phyloP scores from a whole-genome alignment of 2,888 invertebrate genomes.

The Ectropis crepuscularia region DNA sequence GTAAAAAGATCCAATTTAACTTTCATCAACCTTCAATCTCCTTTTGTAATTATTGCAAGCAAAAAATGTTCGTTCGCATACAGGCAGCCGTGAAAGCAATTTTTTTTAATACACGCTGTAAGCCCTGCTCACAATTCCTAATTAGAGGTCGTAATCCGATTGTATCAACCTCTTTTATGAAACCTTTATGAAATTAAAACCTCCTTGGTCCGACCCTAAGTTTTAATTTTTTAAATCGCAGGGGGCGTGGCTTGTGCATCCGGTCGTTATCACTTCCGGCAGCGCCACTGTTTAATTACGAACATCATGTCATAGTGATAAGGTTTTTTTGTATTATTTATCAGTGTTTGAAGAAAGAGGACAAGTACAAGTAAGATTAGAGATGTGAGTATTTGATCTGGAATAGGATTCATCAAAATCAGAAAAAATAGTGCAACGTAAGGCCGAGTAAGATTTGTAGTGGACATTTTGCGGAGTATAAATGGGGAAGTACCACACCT shows the following conservation, averaged over 20 bases:
- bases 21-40: constrained; percentile 11
- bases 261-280: constrained; percentile 63
- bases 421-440: no score
- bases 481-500: no score
- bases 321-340: constrained; percentile 46
- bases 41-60: constrained; percentile 2
- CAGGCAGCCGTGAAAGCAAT: neutral
- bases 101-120: constrained; percentile 5
- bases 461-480: no score
- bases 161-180: constrained; percentile 18
- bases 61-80: constrained; percentile 16
- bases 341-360: constrained; percentile 42
- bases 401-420: neutral
- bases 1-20: constrained; percentile 18
- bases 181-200: constrained; percentile 24
- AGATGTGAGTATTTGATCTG: constrained; percentile 16
- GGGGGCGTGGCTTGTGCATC: constrained; percentile 57
- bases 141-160: constrained; percentile 31
- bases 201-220: constrained; percentile 26
- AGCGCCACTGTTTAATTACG: constrained; percentile 60
- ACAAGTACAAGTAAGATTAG: constrained; percentile 27
- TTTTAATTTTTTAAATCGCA: constrained; percentile 27
- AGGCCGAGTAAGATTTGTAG: no score
- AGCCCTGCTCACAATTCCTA: constrained; percentile 18
- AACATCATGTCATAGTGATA: constrained; percentile 51